Base-by-base conservation (phyloP, 2,888 invertebrate species). In the Euclidia mi region DNA sequence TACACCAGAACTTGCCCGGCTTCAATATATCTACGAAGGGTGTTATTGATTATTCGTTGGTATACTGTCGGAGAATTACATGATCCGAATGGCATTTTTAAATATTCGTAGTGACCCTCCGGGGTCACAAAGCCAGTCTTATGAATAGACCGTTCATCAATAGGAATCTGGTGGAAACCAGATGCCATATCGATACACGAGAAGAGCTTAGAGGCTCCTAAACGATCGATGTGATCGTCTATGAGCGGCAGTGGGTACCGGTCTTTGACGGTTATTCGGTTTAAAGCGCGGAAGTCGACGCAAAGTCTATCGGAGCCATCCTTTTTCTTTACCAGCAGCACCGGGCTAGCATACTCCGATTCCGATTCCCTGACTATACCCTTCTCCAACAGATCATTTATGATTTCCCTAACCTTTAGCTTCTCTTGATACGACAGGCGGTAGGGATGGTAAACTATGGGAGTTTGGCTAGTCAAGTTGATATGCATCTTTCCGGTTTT, bases 31-130 rank as follows among this genome's bases (percentile, higher is more conserved):
- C 12, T 11, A 6, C 17, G 37, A 15, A 37, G 17, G n/a, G 37
- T 37, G 3, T 37, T 37, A 37, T 9, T 17, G 10, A 37, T 37
- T 17, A 37, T 37, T 9, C 44, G 31, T 11, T 44, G 32, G 17
- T 44, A 44, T 10, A 44, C 44, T 1, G 11, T 34, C 2, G 44
- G 32, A 3, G 32, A 2, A 11, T 44, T 44, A 18, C 10, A 6
- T 12, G 32, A 18, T 7, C 31, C 44, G 11, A n/a, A 44, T 15
- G 44, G 44, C 44, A 44, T 44, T 34, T 44, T 44, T 10, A 44
- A 7, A 29, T 44, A 44, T 18, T 44, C 44, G n/a, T 12, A 44
- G 20, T 44, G 44, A 15, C 14, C 12, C 31, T 12, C 12, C 2
- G n/a, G n/a, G n/a, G n/a, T n/a, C n/a, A n/a, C n/a, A n/a, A n/a